Percentiles rank a stretch among this genome's conserved stretches.
Evolutionary conservation across 1,140 invertebrate genomes (phyloP).

Genomic region (Atopsyche davidsoni): DNA sequence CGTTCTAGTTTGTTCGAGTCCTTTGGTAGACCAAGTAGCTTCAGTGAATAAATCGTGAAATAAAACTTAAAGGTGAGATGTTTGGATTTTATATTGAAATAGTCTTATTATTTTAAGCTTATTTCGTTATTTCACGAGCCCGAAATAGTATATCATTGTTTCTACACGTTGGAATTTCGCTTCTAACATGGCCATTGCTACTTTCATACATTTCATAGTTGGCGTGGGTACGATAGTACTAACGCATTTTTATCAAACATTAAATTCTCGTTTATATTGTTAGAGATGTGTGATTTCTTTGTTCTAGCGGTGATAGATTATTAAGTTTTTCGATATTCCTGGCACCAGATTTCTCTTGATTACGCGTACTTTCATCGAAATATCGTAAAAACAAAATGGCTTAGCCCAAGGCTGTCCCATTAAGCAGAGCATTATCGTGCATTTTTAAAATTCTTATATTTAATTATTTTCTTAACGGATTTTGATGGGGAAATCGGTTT

Average conservation of each 20-base stretch:
- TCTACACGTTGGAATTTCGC: slow-evolving; percentile 49
- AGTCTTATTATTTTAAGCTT: slow-evolving; percentile 37
- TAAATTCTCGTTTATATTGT: slow-evolving; percentile 21
- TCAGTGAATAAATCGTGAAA: slow-evolving; percentile 50
- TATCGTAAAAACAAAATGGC: slow-evolving; percentile 28
- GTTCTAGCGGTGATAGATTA: slow-evolving; percentile 19
- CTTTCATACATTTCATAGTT: slow-evolving; percentile 23
- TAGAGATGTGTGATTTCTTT: slow-evolving; percentile 12
- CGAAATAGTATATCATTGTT: slow-evolving; percentile 38
- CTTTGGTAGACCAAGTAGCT: slow-evolving; percentile 48
- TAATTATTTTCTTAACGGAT: slow-evolving; percentile 3
- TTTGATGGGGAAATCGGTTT: slow-evolving; percentile 5
- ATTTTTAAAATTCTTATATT: slow-evolving; percentile 23
- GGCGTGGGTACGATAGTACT: slow-evolving; percentile 24
- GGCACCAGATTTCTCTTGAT: slow-evolving; percentile 14
- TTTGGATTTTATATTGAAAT: slow-evolving; percentile 41
- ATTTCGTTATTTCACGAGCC: slow-evolving; percentile 35
- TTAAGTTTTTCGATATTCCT: slow-evolving; percentile 21
- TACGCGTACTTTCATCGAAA: slow-evolving; percentile 28
- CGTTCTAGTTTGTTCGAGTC: slow-evolving; percentile 49
- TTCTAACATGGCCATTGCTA: slow-evolving; percentile 48
- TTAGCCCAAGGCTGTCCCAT: slow-evolving; percentile 25
- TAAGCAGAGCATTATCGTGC: slow-evolving; percentile 24
- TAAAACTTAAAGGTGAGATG: slow-evolving; percentile 49
- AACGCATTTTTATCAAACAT: slow-evolving; percentile 20